Evolutionary conservation across 2,888 invertebrate species (phyloP), one percentile per base, ranked within the genome.

Genomic region (Cheilosia vernalis): DNA sequence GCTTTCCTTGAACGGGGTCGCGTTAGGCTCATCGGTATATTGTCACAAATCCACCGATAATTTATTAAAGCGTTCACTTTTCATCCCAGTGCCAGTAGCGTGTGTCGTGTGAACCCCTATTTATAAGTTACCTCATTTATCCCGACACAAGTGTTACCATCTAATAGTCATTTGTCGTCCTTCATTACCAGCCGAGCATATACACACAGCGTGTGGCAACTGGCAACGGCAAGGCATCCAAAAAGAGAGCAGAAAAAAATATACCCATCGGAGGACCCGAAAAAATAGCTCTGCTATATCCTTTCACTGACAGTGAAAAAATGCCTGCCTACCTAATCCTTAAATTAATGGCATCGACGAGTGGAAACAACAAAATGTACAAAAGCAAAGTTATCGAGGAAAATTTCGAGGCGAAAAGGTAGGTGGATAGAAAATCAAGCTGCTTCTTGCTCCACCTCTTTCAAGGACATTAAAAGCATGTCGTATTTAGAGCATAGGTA

Each of bases 161-260:
- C 73, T 74, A 74, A 79, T 74, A 84, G 84, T 80, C 69, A 84
- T 84, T 84, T 84, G 74, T 84, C 80, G 80, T 74, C 74, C 80
- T 84, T 80, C 74, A 79, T 80, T 84, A 74, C 74, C 79, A 84
- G 69, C 42, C 58, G 24, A 74, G 70, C 58, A 70, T 64, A 69
- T 64, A 69, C 66, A 79, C 69, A 74, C 44, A 74, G 56, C 21
- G 30, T 70, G 60, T n/a, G 42, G 17, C 47, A 44, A 24, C 21
- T 27, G 51, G 24, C 47, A 55, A n/a, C 19, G 51, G 24, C 47
- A 55, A n/a, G 13, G 61, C 33, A 55, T 63, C 61, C 17, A 27
- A 40, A 30, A 67, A 24, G 9, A 61, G 27, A 24, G 7, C 49
- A 13, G 27, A 53, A 47, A 80, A 77, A 56, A 47, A 30, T 30